Evolutionary conservation across 1,140 invertebrate genomes (phyloP).

Genomic region (Pogonomyrmex barbatus): DNA sequence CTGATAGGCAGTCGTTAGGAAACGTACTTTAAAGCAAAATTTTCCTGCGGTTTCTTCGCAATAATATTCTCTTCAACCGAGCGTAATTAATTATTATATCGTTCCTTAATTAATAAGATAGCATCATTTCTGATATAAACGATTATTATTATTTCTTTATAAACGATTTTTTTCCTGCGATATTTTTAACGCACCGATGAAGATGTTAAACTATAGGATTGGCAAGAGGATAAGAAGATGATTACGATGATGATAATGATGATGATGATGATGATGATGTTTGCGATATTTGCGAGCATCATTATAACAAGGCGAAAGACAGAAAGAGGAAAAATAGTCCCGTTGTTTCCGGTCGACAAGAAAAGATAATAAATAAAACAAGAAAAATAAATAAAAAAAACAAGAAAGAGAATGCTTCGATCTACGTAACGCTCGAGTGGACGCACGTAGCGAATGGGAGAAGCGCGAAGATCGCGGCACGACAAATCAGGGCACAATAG

Average conservation of each 20-base stretch:
- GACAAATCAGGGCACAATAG: conserved; percentile 5
- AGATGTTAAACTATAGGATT: neutral
- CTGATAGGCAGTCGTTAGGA: conserved; percentile 18
- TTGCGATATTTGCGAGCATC: conserved; percentile 5
- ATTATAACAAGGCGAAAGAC: neutral
- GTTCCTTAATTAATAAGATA: conserved; percentile 75
- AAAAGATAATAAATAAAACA: neutral
- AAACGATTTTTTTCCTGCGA: neutral
- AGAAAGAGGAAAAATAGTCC: neutral
- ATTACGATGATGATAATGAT: conserved; percentile 40
- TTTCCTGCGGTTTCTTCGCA: neutral
- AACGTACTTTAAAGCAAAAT: neutral
- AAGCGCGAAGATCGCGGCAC: conserved; percentile 13
- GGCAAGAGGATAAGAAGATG: neutral
- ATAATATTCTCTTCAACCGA: conserved; percentile 37
- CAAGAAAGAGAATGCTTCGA: neutral
- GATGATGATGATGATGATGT: conserved; percentile 33
- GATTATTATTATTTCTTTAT: no score
- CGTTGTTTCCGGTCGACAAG: neutral
- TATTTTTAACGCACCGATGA: neutral
- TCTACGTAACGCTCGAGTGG: conserved; percentile 1
- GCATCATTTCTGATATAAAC: conserved; percentile 4
- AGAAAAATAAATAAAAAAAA: no score
- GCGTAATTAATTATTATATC: conserved; percentile 79
- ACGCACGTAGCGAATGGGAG: neutral